These are phyloP conservation scores for Adelosebastes latens DNA, from an alignment of 2,797 vertebrate species.

Conservation along the genomic window DNA sequence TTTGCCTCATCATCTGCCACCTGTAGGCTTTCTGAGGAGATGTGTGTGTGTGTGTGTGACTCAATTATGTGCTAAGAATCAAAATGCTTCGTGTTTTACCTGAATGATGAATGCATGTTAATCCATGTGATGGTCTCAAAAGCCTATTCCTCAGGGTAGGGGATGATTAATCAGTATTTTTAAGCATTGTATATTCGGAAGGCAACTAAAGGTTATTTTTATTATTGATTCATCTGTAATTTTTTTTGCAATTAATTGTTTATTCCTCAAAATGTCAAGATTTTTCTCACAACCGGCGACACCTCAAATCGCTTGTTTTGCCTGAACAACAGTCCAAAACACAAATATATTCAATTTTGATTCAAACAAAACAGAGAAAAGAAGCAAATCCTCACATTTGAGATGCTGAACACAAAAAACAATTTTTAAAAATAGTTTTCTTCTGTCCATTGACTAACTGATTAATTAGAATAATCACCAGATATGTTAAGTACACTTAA, in stretches of 20 bases:
- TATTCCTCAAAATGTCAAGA: not conserved
- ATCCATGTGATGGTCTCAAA: not conserved
- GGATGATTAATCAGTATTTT: not conserved
- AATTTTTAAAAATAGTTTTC: not conserved
- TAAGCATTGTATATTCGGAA: not conserved
- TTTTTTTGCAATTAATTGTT: not conserved
- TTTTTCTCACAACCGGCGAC: not conserved
- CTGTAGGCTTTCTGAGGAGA: conserved; percentile 54
- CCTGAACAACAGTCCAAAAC: not conserved
- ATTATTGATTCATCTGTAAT: not conserved
- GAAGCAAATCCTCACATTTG: not conserved
- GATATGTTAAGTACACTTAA: not conserved
- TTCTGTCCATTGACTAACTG: not conserved
- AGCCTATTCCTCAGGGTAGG: not conserved
- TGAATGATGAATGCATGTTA: not conserved
- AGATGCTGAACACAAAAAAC: not conserved
- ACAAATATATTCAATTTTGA: not conserved
- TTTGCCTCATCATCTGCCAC: conserved; percentile 64
- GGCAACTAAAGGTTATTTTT: not conserved
- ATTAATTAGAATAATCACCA: not conserved
- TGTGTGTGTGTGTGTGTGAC: not conserved
- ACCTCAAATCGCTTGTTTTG: not conserved
- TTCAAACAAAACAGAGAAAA: not conserved
- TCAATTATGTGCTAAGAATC: not conserved
- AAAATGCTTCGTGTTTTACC: not conserved